phyloP scores from a whole-genome alignment of 1,140 invertebrate genomes.

The Hirudo medicinalis region DNA sequence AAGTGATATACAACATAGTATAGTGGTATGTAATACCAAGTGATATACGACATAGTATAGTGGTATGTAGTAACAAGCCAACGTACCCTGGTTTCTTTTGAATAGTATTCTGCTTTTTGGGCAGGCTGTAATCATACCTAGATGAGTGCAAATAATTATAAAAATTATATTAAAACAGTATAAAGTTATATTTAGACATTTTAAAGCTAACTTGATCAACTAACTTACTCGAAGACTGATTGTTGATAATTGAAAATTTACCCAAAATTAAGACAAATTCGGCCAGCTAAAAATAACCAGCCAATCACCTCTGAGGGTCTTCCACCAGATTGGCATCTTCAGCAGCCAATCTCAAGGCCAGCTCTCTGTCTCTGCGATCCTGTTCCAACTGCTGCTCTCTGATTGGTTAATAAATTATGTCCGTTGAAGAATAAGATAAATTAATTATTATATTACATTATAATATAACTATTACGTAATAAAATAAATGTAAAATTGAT shows the following conservation, averaged over 20 bases:
- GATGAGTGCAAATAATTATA: neutral
- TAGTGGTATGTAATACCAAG: neutral
- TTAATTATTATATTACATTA: too few relatives aligned
- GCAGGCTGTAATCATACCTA: slow-evolving; percentile 17
- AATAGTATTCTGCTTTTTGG: neutral
- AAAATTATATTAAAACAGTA: too few relatives aligned
- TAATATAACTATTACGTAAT: neutral
- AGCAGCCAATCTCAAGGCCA: slow-evolving; percentile 74
- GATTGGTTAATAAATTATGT: neutral
- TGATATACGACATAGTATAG: neutral
- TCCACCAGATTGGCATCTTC: slow-evolving; percentile 76
- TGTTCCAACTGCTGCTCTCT: slow-evolving; percentile 54
- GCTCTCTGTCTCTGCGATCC: slow-evolving; percentile 79
- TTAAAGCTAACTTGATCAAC: too few relatives aligned
- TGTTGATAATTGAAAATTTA: too few relatives aligned
- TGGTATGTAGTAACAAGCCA: neutral
- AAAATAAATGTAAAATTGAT: too few relatives aligned
- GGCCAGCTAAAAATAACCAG: neutral
- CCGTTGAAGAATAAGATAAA: too few relatives aligned
- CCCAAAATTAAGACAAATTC: neutral
- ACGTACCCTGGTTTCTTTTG: slow-evolving; percentile 13
- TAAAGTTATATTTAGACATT: too few relatives aligned
- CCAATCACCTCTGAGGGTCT: slow-evolving; percentile 25
- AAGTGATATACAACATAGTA: neutral
- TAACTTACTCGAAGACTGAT: too few relatives aligned